These are phyloP conservation scores for Scaptomyza parva DNA, from an alignment of 2,888 invertebrate genomes.

Conservation along the genomic window DNA sequence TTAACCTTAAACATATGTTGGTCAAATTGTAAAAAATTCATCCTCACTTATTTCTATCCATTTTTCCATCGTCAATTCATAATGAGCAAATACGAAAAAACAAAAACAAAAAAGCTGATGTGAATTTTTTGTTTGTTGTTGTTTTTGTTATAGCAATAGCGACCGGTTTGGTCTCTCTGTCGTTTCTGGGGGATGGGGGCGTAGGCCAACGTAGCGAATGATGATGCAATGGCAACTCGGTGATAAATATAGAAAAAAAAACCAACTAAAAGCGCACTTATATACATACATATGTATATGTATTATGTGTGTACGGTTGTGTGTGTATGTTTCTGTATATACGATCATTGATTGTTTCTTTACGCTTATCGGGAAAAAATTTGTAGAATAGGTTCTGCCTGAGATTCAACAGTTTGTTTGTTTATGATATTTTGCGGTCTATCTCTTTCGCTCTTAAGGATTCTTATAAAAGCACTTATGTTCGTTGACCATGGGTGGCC, in stretches of 20 bases:
- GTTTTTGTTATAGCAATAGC: constrained; percentile 11
- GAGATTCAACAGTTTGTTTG: neutral
- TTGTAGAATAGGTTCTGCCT: constrained; percentile 9
- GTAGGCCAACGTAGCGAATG: constrained; percentile 52
- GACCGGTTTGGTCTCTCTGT: constrained; percentile 42
- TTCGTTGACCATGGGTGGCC: neutral
- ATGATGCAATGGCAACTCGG: constrained; percentile 66
- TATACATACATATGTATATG: neutral
- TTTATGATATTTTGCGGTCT: neutral
- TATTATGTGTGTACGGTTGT: neutral
- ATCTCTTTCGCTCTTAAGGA: neutral
- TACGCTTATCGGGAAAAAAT: constrained; percentile 43
- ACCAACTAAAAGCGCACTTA: constrained; percentile 5
- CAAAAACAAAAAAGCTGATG: constrained; percentile 8
- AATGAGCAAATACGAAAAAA: neutral
- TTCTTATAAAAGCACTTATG: constrained; percentile 15
- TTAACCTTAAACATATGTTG: neutral
- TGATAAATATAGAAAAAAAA: constrained; percentile 71
- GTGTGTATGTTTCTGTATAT: neutral
- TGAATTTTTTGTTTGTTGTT: constrained; percentile 5
- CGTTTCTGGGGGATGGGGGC: constrained; percentile 19
- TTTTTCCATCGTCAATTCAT: constrained; percentile 9
- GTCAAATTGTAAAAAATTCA: neutral
- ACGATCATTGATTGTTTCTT: constrained; percentile 42
- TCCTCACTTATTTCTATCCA: neutral